Conservation (phyloP, 2,888 invertebrate genomes). For the Drosophila sordidapex region DNA sequence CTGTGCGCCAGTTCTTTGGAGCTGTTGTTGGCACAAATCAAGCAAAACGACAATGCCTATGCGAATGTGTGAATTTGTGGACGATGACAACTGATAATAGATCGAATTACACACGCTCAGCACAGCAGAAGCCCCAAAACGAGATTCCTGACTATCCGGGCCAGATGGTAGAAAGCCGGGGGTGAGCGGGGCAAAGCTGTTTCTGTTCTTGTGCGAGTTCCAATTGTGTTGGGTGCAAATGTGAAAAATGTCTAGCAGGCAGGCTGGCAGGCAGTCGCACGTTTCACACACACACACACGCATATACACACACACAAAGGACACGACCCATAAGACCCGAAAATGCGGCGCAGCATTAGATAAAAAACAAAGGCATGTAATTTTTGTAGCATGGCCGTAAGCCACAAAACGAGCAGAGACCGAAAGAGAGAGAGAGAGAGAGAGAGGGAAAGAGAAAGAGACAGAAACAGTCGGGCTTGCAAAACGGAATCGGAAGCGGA, state of each 20-base stretch:
- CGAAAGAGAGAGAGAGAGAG: constrained; percentile 23
- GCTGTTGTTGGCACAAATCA: constrained; percentile 67
- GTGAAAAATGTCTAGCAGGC: constrained; percentile 53
- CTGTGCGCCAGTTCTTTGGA: constrained; percentile 43
- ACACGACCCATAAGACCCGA: constrained; percentile 62
- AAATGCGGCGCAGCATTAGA: constrained; percentile 64
- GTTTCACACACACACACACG: constrained; percentile 24
- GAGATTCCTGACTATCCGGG: constrained; percentile 8
- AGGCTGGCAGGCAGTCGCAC: constrained; percentile 27
- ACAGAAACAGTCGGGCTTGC: constrained; percentile 25
- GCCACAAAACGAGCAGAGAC: constrained; percentile 64
- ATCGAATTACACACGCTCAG: constrained; percentile 79
- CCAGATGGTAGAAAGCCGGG: constrained; percentile 6
- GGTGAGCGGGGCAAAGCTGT: not conserved
- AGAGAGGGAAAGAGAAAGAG: constrained; percentile 37
- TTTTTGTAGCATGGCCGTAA: constrained; percentile 64
- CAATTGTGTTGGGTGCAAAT: constrained; percentile 54
- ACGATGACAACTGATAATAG: constrained; percentile 83
- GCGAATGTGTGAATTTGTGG: constrained; percentile 78
- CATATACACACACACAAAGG: not conserved
- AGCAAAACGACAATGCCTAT: constrained; percentile 71
- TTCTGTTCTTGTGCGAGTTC: constrained; percentile 1
- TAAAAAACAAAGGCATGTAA: constrained; percentile 76
- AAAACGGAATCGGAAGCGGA: constrained; percentile 65
- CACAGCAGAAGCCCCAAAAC: constrained; percentile 19